Conservation (phyloP, 1,140 invertebrate genomes). For the Cotesia chilonis region DNA sequence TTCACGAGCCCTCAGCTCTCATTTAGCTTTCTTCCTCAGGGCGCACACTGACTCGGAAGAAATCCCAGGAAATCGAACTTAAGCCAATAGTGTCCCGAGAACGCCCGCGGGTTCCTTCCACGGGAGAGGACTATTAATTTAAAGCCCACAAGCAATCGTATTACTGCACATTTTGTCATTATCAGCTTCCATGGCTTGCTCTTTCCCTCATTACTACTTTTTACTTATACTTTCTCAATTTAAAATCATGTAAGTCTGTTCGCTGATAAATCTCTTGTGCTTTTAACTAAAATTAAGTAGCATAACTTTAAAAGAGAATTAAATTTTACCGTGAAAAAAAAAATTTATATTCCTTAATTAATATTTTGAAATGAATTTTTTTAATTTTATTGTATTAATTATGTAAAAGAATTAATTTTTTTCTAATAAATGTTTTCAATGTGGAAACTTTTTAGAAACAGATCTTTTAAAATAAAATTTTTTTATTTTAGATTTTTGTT, state of each 20-base stretch:
- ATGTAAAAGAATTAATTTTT: too few relatives aligned
- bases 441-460: too few relatives aligned
- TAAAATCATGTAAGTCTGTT: slow-evolving; percentile 12
- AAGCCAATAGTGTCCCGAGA: neutral
- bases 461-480: too few relatives aligned
- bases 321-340: too few relatives aligned
- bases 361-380: too few relatives aligned
- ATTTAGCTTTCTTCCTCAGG: slow-evolving; percentile 16
- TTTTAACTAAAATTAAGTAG: too few relatives aligned
- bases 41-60: neutral
- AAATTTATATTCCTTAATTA: too few relatives aligned
- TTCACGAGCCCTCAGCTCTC: neutral
- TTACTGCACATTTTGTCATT: slow-evolving; percentile 58
- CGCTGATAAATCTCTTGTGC: too few relatives aligned
- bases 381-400: too few relatives aligned
- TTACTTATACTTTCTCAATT: slow-evolving; percentile 8
- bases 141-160: slow-evolving; percentile 55
- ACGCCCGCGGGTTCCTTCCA: neutral
- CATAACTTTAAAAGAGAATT: too few relatives aligned
- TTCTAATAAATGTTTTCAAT: too few relatives aligned
- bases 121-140: slow-evolving; percentile 57
- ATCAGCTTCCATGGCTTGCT: slow-evolving; percentile 45
- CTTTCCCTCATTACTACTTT: slow-evolving; percentile 17
- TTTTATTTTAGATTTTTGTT: too few relatives aligned
- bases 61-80: slow-evolving; percentile 40